Percentiles rank a stretch among this genome's conserved stretches.
Conservation (phyloP, 1,140 invertebrate genomes). For the Cyrtorhinus lividipennis region DNA sequence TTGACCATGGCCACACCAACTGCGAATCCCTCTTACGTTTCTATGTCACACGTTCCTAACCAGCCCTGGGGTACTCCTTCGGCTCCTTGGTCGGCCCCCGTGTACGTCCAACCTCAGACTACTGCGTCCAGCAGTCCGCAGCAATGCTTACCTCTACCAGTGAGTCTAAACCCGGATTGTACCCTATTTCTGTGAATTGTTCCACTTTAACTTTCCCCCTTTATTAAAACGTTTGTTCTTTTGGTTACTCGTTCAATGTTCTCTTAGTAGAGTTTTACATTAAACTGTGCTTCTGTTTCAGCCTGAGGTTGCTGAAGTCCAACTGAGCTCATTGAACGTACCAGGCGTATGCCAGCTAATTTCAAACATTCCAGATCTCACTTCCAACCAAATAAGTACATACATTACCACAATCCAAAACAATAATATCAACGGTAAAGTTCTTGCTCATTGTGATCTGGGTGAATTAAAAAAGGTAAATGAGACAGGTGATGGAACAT, state of each 20-base stretch:
- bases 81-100: not conserved
- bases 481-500: too few relatives aligned
- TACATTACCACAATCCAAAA: conserved; percentile 48
- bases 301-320: conserved; percentile 50
- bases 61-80: not conserved
- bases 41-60: not conserved
- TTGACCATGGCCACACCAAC: not conserved
- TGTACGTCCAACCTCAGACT: not conserved
- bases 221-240: too few relatives aligned
- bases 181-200: too few relatives aligned
- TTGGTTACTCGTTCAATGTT: too few relatives aligned
- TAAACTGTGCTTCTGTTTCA: conserved; percentile 31
- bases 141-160: not conserved
- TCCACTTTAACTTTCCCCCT: too few relatives aligned
- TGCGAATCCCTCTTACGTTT: not conserved
- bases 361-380: conserved; percentile 55
- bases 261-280: too few relatives aligned
- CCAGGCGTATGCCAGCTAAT: conserved; percentile 63
- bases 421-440: conserved; percentile 79
- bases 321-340: conserved; percentile 50
- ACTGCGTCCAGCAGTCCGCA: too few relatives aligned
- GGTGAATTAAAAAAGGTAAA: conserved; percentile 67
- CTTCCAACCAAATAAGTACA: conserved; percentile 33
- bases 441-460: conserved; percentile 73
- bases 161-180: too few relatives aligned